Percentiles rank a stretch among this genome's conserved stretches.
phyloP scores from a whole-genome alignment of 2,888 invertebrate genomes.

The Cetonia aurata region DNA sequence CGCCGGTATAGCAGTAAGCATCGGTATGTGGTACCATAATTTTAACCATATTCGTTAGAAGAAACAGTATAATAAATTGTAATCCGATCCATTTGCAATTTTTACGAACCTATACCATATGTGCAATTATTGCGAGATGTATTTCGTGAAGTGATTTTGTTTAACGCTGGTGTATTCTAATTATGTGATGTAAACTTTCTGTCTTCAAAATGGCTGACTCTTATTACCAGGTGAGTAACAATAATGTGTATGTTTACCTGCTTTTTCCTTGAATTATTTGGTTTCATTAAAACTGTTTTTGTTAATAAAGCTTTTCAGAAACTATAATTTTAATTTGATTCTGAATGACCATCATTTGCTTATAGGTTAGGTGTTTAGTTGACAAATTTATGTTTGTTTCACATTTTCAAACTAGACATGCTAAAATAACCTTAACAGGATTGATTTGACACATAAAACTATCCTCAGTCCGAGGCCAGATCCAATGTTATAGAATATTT shows the following conservation, averaged over 20 bases:
- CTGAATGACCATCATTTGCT: constrained; percentile 1
- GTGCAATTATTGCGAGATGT: constrained; percentile 21
- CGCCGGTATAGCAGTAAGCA: constrained; percentile 57
- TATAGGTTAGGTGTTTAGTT: constrained; percentile 35
- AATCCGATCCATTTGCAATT: constrained; percentile 23
- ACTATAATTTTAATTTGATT: neutral
- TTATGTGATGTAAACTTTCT: constrained; percentile 59
- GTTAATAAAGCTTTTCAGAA: neutral
- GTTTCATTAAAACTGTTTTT: neutral
- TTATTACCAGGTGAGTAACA: constrained; percentile 73
- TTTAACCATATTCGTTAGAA: constrained; percentile 22
- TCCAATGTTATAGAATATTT: constrained; percentile 42
- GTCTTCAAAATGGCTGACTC: constrained; percentile 74
- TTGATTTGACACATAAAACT: constrained; percentile 29
- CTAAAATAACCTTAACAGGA: constrained; percentile 33
- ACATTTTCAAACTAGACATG: constrained; percentile 5
- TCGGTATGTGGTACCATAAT: constrained; percentile 48
- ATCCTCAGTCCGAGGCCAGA: constrained; percentile 31
- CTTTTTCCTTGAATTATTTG: constrained; percentile 29
- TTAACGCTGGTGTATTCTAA: constrained; percentile 33
- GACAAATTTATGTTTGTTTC: constrained; percentile 26
- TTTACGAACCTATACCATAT: constrained; percentile 20
- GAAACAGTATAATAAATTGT: constrained; percentile 8
- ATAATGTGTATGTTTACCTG: constrained; percentile 45
- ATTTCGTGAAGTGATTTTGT: constrained; percentile 30